Percentiles rank a stretch among this genome's conserved stretches.
Evolutionary conservation across 2,888 invertebrate species (phyloP).

Genomic region (Catocala sponsa): DNA sequence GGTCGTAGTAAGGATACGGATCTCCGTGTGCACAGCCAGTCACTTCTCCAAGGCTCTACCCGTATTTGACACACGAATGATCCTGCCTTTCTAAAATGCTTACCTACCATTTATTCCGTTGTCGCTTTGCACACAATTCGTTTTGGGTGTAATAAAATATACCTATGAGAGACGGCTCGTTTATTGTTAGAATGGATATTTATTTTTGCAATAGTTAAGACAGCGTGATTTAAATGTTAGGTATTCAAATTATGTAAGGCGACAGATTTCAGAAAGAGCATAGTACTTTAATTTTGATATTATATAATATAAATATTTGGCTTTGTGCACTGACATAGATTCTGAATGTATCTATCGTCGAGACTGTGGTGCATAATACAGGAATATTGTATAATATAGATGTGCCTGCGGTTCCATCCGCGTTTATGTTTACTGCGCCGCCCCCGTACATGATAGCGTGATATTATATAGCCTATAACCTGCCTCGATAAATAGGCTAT

Average conservation of each 20-base stretch:
- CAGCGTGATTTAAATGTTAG: conserved; percentile 4
- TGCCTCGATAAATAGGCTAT: no score
- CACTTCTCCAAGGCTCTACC: conserved; percentile 77
- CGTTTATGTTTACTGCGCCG: no score
- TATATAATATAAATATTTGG: neutral
- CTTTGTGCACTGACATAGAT: conserved; percentile 1
- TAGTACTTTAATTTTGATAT: neutral
- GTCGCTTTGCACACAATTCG: conserved; percentile 43
- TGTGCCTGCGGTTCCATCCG: no score
- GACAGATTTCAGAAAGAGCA: neutral
- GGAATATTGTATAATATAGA: no score
- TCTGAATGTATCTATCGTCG: neutral
- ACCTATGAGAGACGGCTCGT: conserved; percentile 12
- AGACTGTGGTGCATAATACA: no score
- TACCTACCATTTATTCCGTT: conserved; percentile 52
- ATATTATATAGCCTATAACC: no score
- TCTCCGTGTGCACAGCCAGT: conserved; percentile 69
- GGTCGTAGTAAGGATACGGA: conserved; percentile 70
- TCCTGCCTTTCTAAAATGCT: conserved; percentile 73
- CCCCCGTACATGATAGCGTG: no score
- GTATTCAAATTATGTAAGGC: conserved; percentile 16
- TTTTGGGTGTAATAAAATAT: conserved; percentile 38
- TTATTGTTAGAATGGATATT: conserved; percentile 6
- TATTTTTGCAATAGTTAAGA: conserved; percentile 20
- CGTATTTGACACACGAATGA: conserved; percentile 68